phyloP scores from a whole-genome alignment of 2,888 invertebrate species.

The Clistopyga incitator region DNA sequence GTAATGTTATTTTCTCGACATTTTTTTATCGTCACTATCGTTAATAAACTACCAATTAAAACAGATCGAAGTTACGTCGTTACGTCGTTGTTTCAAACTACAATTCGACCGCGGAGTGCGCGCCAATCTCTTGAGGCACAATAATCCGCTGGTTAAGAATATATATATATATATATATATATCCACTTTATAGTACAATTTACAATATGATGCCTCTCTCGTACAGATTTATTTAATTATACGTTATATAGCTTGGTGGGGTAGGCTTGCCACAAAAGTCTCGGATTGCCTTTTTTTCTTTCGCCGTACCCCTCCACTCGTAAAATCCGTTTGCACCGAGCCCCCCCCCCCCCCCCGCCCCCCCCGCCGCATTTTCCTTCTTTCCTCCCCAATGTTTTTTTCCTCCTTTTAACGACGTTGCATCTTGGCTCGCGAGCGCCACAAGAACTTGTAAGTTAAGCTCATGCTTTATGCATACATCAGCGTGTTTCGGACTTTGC shows the following conservation, averaged over 20 bases:
- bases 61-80: no score
- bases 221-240: conserved; percentile 56
- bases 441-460: conserved; percentile 18
- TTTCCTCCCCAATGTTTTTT: conserved; percentile 28
- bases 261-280: not conserved
- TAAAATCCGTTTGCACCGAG: conserved; percentile 42
- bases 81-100: no score
- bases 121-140: not conserved
- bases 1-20: no score
- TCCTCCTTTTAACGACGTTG: conserved; percentile 18
- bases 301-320: conserved; percentile 43
- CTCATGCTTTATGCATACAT: not conserved
- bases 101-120: no score
- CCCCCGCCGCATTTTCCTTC: conserved; percentile 18
- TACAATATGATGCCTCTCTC: conserved; percentile 38
- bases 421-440: not conserved
- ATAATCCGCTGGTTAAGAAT: not conserved
- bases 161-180: conserved; percentile 34
- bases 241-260: conserved; percentile 12
- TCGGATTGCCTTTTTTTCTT: not conserved
- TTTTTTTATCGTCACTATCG: no score
- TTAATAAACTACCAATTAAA: no score
- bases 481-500: not conserved
- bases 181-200: conserved; percentile 46
- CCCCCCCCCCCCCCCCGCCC: conserved; percentile 4